These are phyloP conservation scores for Barbus barbus DNA, from an alignment of 2,113 vertebrate species.

Conservation along the genomic window DNA sequence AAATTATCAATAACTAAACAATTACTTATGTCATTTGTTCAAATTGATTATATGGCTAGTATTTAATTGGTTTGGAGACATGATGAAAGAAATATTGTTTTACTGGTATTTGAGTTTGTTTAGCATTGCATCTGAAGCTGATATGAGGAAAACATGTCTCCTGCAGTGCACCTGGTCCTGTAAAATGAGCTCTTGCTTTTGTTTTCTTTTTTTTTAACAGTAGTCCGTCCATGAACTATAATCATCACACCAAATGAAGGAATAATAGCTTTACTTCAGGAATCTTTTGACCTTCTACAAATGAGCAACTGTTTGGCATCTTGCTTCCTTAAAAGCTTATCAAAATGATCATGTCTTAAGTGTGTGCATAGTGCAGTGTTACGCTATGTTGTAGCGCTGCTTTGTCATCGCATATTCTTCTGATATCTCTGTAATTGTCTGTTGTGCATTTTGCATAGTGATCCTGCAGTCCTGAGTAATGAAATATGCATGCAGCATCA, in stretches of 20 bases:
- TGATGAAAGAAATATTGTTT: too few relatives aligned
- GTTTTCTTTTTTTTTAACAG: too few relatives aligned
- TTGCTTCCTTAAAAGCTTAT: neutral
- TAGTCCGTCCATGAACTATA: constrained; percentile 3
- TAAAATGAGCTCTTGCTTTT: too few relatives aligned
- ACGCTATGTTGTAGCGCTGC: neutral
- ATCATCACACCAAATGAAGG: neutral
- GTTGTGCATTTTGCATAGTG: neutral
- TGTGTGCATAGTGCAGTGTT: neutral
- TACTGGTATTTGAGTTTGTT: too few relatives aligned
- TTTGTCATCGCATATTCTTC: neutral
- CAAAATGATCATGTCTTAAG: neutral
- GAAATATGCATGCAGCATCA: constrained; percentile 61
- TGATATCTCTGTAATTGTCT: neutral
- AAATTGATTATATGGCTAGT: too few relatives aligned
- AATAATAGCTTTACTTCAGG: neutral
- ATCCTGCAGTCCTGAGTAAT: constrained; percentile 38
- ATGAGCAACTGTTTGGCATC: neutral
- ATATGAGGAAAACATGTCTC: too few relatives aligned
- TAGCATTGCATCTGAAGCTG: too few relatives aligned
- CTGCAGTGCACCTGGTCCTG: too few relatives aligned
- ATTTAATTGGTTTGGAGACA: too few relatives aligned
- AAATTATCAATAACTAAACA: too few relatives aligned
- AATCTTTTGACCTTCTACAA: neutral
- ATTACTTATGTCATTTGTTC: too few relatives aligned